Evolutionary conservation across 2,888 invertebrate species (phyloP).

Genomic region (Meghimatium bilineatum): DNA sequence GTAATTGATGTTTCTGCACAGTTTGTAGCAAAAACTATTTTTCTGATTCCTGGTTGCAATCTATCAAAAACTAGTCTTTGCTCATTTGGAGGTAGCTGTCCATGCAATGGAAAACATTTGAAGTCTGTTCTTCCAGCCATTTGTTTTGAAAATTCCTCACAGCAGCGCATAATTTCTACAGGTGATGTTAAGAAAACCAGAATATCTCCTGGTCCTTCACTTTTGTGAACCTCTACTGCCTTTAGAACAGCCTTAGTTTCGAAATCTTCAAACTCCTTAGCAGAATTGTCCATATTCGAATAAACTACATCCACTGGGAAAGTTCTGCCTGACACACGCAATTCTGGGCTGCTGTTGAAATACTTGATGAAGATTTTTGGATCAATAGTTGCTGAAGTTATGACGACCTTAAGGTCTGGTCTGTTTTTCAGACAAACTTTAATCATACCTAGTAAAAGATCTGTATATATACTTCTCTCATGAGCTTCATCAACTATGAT

Average conservation of each 20-base stretch:
- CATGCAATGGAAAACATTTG: conserved; percentile 70
- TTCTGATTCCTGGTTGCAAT: conserved; percentile 61
- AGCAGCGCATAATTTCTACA: conserved; percentile 72
- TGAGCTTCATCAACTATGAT: conserved; percentile 78
- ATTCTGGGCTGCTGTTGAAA: conserved; percentile 65
- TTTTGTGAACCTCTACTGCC: conserved; percentile 68
- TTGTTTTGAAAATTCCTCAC: conserved; percentile 53
- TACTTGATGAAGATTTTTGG: conserved; percentile 71
- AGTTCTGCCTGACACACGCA: conserved; percentile 72
- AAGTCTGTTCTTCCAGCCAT: conserved; percentile 52
- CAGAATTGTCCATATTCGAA: conserved; percentile 52
- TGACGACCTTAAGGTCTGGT: conserved; percentile 71
- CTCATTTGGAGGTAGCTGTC: conserved; percentile 71
- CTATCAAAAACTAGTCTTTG: conserved; percentile 72
- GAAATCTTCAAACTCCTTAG: conserved; percentile 57
- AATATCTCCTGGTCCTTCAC: conserved; percentile 70
- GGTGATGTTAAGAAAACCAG: conserved; percentile 77
- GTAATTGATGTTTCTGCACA: conserved; percentile 78
- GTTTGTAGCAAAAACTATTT: conserved; percentile 77
- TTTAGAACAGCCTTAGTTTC: conserved; percentile 66
- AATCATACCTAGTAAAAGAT: conserved; percentile 76
- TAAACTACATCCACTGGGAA: conserved; percentile 75
- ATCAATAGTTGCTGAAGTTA: conserved; percentile 77
- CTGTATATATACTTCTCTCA: conserved; percentile 76
- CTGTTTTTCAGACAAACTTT: conserved; percentile 65